These are phyloP conservation scores for Ophion ellenae DNA, from an alignment of 2,888 invertebrate genomes.

Conservation along the genomic window DNA sequence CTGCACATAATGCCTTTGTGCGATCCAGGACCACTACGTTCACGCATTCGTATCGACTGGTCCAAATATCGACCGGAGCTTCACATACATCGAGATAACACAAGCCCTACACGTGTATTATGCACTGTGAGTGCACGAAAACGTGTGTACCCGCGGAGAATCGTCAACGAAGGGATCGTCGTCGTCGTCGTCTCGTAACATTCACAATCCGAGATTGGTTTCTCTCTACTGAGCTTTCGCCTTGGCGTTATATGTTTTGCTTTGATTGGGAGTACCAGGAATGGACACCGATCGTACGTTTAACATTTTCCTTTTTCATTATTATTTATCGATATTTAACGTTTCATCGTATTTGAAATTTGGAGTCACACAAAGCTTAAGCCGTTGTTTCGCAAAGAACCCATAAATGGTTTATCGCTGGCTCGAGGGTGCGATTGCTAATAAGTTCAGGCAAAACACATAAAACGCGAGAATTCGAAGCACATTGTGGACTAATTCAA, in stretches of 20 bases:
- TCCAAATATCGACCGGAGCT: constrained; percentile 54
- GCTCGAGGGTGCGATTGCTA: constrained; percentile 26
- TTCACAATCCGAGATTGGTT: constrained; percentile 9
- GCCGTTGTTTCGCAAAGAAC: not conserved
- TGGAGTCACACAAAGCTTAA: not conserved
- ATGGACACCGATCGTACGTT: not conserved
- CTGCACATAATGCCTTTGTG: constrained; percentile 18
- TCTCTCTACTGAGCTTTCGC: not conserved
- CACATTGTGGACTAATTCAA: constrained; percentile 44
- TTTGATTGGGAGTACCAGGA: not conserved
- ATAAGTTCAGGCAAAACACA: constrained; percentile 28
- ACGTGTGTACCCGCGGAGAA: constrained; percentile 27
- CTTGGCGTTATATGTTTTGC: not conserved
- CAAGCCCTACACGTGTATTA: constrained; percentile 50
- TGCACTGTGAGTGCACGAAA: constrained; percentile 38
- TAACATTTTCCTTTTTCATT: not conserved
- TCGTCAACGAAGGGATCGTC: constrained; percentile 44
- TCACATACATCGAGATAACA: constrained; percentile 48
- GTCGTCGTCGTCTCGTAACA: constrained; percentile 28
- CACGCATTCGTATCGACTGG: constrained; percentile 37
- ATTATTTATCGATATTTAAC: not conserved
- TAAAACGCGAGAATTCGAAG: constrained; percentile 33
- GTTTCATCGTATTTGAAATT: not conserved
- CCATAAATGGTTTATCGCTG: not conserved
- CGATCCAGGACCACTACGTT: constrained; percentile 8